phyloP scores from a whole-genome alignment of 2,113 vertebrate genomes.

The Hiodon tergisus region DNA sequence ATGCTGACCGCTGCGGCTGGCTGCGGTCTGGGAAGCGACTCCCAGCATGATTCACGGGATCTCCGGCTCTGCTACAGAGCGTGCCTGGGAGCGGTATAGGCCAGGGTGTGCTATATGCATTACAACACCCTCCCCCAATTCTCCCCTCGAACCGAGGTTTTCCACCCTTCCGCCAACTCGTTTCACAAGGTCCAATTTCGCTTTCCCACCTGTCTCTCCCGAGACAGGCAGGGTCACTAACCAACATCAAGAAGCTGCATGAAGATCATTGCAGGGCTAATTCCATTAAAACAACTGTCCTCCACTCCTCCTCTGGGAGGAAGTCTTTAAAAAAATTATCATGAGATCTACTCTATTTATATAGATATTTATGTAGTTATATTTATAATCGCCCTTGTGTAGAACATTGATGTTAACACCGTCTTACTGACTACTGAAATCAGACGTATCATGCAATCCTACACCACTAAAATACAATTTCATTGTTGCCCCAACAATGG shows the following conservation, averaged over 20 bases:
- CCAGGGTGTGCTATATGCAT: conserved; percentile 38
- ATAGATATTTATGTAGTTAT: conserved; percentile 13
- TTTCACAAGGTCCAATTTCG: neutral
- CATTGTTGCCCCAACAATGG: conserved; percentile 18
- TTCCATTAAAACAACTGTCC: too few species aligned
- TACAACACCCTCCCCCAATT: conserved; percentile 17
- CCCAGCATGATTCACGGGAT: conserved; percentile 3
- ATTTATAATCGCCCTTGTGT: conserved; percentile 56
- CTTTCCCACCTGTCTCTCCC: neutral
- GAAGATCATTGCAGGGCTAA: neutral
- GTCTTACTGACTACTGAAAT: conserved; percentile 22
- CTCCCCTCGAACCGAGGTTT: neutral
- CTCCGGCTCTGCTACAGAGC: neutral
- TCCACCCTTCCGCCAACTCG: neutral
- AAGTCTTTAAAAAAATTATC: too few species aligned
- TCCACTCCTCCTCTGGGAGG: too few species aligned
- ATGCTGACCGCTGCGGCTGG: conserved; percentile 27
- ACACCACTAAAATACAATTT: neutral
- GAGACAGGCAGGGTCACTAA: conserved; percentile 10
- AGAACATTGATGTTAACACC: conserved; percentile 51
- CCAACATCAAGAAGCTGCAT: neutral
- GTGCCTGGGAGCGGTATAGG: conserved; percentile 4
- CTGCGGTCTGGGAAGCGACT: neutral
- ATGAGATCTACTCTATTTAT: too few species aligned
- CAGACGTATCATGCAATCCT: neutral